phyloP scores from a whole-genome alignment of 2,888 invertebrate species.

The Gymnosoma rotundatum region DNA sequence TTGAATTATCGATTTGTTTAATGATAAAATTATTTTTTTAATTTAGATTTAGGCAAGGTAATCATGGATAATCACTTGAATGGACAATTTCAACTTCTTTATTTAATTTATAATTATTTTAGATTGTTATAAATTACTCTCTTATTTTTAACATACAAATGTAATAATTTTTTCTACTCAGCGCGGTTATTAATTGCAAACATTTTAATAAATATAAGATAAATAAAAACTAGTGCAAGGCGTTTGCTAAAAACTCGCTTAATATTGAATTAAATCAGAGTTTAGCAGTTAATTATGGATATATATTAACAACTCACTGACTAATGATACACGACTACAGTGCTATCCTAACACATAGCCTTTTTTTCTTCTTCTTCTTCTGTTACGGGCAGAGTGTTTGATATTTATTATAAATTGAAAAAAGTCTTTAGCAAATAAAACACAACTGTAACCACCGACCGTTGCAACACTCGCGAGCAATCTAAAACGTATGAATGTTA shows the following conservation, averaged over 20 bases:
- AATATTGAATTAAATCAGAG: constrained; percentile 25
- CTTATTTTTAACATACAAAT: no score
- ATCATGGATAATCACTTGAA: no score
- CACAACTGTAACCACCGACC: constrained; percentile 73
- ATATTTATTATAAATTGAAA: constrained; percentile 28
- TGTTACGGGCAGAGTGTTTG: constrained; percentile 32
- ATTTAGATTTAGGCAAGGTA: no score
- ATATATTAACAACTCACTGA: constrained; percentile 60
- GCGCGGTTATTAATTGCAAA: no score
- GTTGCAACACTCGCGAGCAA: constrained; percentile 72
- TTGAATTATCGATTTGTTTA: no score
- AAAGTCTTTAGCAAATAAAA: constrained; percentile 47
- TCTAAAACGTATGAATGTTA: constrained; percentile 72
- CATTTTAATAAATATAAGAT: background rate
- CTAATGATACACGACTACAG: constrained; percentile 61
- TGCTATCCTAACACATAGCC: constrained; percentile 42
- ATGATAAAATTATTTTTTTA: no score
- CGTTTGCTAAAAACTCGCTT: constrained; percentile 3
- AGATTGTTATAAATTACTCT: no score
- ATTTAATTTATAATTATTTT: no score
- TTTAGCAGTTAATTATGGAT: constrained; percentile 47
- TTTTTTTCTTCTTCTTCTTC: constrained; percentile 51
- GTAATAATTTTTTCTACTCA: no score
- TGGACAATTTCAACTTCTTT: no score
- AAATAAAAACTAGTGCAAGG: background rate